Base-by-base conservation (phyloP, 2,113 vertebrate genomes). In the Bubo scandiacus region DNA sequence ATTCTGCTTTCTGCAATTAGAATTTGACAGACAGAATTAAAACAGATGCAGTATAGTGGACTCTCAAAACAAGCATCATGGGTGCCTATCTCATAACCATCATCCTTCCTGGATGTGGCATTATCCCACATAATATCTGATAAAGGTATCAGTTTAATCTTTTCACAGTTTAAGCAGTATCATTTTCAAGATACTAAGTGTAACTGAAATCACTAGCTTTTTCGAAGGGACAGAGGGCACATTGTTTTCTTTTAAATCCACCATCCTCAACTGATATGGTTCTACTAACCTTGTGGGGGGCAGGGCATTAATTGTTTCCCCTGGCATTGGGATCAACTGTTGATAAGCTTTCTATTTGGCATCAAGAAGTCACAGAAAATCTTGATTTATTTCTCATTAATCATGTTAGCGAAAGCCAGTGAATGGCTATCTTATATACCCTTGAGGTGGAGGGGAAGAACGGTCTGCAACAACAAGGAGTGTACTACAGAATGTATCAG, bases 281-380 rank as follows among this genome's bases (percentile, higher is more conserved):
- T 84, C 43, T 81, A 5, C 7, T 42, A 57, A 30, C 5, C 42
- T 70, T 81, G 0, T 10, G 0, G 2, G 4, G 4, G 2, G 1
- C 0, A 0, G 1, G 1, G 4, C 2, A 0, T 52, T 47, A 51
- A 57, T 25, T 40, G 7, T 8, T 78, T 7, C 7, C 11, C 26
- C 36, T 57, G 4, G 6, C 25, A 79, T 6, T 26, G 23, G 30
- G 23, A 71, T 70, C 22, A 78, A 15, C 7, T 19, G 22, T 36
- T 61, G 10, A 27, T n/a, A 66, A 74, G 10, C 4, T 74, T 82
- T 54, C 19, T 71, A 29, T 42, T 32, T 61, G 18, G 2, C 25
- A 51, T 54, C 3, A 54, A 51, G 54, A 84, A 51, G 7, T 51
- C 47, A 62, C 12, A 74, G 34, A 70, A 82, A 79, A 62, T 23